These are phyloP conservation scores for Palloptera scutellata DNA, from an alignment of 2,888 invertebrate genomes.

Conservation along the genomic window DNA sequence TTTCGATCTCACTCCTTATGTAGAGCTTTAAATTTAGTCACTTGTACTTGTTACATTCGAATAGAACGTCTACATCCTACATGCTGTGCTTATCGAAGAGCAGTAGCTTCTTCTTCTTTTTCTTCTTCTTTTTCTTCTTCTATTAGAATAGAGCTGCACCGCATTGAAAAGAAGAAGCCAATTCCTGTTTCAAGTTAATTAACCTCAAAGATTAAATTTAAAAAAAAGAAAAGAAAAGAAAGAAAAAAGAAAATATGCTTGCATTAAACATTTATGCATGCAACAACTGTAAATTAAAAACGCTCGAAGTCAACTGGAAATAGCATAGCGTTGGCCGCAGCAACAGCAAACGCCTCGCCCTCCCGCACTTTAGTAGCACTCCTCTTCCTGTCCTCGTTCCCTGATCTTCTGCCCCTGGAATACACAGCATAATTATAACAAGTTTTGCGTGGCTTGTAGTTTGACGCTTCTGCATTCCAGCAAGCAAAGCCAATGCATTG, in stretches of 20 bases:
- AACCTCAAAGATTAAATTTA: not conserved
- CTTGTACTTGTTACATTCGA: too few species aligned
- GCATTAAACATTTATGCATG: constrained; percentile 33
- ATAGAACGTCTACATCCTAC: too few species aligned
- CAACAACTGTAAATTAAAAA: constrained; percentile 37
- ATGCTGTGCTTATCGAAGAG: too few species aligned
- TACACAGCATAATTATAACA: constrained; percentile 2
- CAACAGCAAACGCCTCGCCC: too few species aligned
- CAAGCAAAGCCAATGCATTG: not conserved
- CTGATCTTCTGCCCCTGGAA: constrained; percentile 13
- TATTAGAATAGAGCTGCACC: not conserved
- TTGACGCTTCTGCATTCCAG: not conserved
- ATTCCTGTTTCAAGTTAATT: not conserved
- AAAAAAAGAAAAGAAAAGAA: too few species aligned
- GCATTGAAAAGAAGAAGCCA: too few species aligned
- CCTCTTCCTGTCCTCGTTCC: too few species aligned
- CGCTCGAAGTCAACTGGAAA: constrained; percentile 29
- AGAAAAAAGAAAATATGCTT: not conserved
- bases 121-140: too few species aligned
- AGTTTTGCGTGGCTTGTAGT: not conserved
- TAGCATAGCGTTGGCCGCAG: constrained; percentile 14
- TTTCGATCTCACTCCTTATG: too few species aligned
- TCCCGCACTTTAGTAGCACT: too few species aligned
- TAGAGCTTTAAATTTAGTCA: too few species aligned
- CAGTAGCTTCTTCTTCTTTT: too few species aligned